A percentile compares a stretch with the other conserved stretches of the same genome.
Conservation (phyloP, 2,888 invertebrate genomes). For the Pachydiplax longipennis region DNA sequence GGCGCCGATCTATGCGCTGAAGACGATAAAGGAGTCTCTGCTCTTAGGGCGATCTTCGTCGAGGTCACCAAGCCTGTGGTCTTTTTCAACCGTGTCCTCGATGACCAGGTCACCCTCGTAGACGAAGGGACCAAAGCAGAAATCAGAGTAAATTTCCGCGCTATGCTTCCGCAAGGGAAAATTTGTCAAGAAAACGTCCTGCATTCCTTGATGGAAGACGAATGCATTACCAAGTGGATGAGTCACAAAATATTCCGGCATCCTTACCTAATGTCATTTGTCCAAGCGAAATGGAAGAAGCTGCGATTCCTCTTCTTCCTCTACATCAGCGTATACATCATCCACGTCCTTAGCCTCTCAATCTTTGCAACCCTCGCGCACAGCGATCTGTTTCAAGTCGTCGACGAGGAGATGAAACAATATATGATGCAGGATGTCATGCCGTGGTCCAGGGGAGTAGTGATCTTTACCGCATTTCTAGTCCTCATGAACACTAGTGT, state of each 20-base stretch:
- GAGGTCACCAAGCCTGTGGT: neutral
- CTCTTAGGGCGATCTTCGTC: neutral
- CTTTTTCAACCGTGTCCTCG: neutral
- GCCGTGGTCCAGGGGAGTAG: neutral
- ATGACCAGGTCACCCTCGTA: neutral
- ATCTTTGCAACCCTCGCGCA: neutral
- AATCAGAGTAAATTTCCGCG: neutral
- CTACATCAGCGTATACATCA: slow-evolving; percentile 58
- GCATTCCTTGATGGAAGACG: neutral
- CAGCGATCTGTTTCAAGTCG: neutral
- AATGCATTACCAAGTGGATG: neutral
- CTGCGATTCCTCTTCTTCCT: slow-evolving; percentile 62
- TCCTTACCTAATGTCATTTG: slow-evolving; percentile 56
- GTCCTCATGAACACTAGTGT: neutral
- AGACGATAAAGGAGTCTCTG: neutral
- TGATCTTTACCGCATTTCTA: neutral
- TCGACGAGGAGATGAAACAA: neutral
- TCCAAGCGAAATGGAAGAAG: slow-evolving; percentile 63
- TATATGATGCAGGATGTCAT: neutral
- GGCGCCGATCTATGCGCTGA: neutral
- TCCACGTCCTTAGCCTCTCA: slow-evolving; percentile 60
- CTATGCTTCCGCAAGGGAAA: neutral
- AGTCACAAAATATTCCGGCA: neutral
- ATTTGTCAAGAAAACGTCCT: neutral
- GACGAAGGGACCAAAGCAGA: neutral